Percentiles rank a stretch among this genome's conserved stretches.
Conservation (phyloP, 1,140 invertebrate genomes). For the Zaprionus africanus region DNA sequence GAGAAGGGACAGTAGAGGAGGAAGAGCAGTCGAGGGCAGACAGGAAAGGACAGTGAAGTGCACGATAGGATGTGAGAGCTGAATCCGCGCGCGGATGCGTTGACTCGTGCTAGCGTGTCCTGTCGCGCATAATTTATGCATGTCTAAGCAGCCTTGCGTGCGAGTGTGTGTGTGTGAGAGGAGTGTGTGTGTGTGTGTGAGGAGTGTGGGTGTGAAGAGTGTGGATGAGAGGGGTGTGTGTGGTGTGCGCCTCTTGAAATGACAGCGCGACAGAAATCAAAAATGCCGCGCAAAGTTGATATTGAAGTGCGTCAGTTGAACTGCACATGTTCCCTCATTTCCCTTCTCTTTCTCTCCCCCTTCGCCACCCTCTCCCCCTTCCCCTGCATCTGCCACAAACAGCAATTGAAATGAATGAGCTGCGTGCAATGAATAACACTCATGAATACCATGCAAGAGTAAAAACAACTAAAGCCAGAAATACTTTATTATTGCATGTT, state of each 20-base stretch:
- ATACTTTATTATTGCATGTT: not conserved
- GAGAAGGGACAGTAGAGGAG: not conserved
- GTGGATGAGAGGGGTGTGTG: not conserved
- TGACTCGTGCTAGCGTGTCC: constrained; percentile 21
- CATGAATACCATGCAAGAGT: constrained; percentile 19
- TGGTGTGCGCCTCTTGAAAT: constrained; percentile 37
- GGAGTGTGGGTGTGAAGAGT: not conserved
- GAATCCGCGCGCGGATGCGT: constrained; percentile 21
- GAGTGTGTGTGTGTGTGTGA: constrained; percentile 4
- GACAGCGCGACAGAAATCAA: constrained; percentile 37
- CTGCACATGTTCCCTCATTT: not conserved
- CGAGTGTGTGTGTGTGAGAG: not conserved
- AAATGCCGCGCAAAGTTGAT: constrained; percentile 35
- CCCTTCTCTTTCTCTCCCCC: not conserved
- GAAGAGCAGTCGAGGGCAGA: not conserved
- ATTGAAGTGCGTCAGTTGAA: constrained; percentile 11
- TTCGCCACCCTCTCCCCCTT: not conserved
- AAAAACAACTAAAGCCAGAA: not conserved
- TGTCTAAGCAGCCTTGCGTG: constrained; percentile 55
- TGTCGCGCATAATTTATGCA: constrained; percentile 61
- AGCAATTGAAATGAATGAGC: not conserved
- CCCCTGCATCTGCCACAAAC: not conserved
- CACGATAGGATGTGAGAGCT: constrained; percentile 27
- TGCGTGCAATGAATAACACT: constrained; percentile 16
- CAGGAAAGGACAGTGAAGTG: constrained; percentile 5